A percentile compares a stretch with the other conserved stretches of the same genome.
phyloP scores from a whole-genome alignment of 2,113 vertebrate species.

The Anhinga rufa region DNA sequence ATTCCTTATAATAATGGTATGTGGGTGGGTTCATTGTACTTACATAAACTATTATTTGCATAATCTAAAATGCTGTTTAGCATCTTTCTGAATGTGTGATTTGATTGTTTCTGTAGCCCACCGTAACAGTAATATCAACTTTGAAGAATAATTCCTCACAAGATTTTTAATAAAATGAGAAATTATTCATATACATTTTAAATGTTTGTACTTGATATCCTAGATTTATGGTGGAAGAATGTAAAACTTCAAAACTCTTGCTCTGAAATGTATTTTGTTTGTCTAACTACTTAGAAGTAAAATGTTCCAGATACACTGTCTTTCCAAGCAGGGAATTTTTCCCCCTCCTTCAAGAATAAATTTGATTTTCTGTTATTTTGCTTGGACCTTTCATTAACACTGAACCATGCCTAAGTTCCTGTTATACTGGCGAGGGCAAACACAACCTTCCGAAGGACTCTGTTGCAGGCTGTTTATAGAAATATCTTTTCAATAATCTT shows the following conservation, averaged over 20 bases:
- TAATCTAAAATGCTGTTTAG: not conserved
- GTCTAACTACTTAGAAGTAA: not conserved
- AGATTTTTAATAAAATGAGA: not conserved
- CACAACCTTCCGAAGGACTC: not conserved
- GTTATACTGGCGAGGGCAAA: not conserved
- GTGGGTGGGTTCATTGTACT: not conserved
- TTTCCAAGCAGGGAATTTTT: not conserved
- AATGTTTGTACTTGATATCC: not conserved
- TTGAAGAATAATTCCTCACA: not conserved
- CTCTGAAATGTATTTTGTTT: not conserved
- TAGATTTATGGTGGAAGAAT: not conserved
- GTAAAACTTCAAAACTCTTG: not conserved
- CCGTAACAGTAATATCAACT: not conserved
- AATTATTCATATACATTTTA: not conserved
- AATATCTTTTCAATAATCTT: conserved; percentile 15
- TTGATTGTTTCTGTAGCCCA: not conserved
- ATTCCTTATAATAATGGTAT: not conserved
- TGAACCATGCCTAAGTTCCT: not conserved
- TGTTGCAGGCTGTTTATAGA: conserved; percentile 9
- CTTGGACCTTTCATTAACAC: conserved; percentile 2
- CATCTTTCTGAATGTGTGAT: not conserved
- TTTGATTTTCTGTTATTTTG: conserved; percentile 26
- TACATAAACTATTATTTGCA: not conserved
- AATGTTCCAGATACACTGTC: not conserved
- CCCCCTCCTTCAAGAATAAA: not conserved